Conservation (phyloP, 2,888 invertebrate genomes). For the Allolobophora icterica region DNA sequence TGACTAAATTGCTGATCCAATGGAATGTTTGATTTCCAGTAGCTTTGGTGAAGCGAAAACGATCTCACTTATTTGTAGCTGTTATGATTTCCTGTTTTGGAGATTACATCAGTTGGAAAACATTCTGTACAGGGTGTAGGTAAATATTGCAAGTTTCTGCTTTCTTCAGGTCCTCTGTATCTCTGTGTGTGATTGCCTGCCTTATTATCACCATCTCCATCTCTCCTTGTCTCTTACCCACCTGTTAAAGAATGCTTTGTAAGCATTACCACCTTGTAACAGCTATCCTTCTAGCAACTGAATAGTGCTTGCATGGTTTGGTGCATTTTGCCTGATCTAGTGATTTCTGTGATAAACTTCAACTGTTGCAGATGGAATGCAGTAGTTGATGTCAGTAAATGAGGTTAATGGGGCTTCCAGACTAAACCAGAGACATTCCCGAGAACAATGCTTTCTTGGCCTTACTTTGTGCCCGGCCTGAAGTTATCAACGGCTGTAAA, state of each 20-base stretch:
- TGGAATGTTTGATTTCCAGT: not conserved
- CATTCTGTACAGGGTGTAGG: not conserved
- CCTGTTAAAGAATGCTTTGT: not conserved
- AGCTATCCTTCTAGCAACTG: not conserved
- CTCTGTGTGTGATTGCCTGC: not conserved
- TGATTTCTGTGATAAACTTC: not conserved
- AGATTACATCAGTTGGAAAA: not conserved
- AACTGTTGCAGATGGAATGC: not conserved
- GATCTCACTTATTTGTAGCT: no score
- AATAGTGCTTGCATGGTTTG: not conserved
- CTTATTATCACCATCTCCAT: not conserved
- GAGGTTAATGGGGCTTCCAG: not conserved
- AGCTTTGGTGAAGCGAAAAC: not conserved
- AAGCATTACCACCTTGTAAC: not conserved
- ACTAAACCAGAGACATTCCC: not conserved
- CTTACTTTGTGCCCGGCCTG: not conserved
- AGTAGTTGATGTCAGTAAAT: not conserved
- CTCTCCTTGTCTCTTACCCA: not conserved
- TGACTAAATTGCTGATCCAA: not conserved
- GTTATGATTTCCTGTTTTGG: conserved; percentile 4
- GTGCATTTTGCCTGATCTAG: not conserved
- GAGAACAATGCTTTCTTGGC: not conserved
- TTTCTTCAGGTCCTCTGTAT: not conserved
- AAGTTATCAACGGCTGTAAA: conserved; percentile 2
- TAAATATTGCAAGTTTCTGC: not conserved